phyloP scores from a whole-genome alignment of 2,113 vertebrate species.

The Falcunculus frontatus region DNA sequence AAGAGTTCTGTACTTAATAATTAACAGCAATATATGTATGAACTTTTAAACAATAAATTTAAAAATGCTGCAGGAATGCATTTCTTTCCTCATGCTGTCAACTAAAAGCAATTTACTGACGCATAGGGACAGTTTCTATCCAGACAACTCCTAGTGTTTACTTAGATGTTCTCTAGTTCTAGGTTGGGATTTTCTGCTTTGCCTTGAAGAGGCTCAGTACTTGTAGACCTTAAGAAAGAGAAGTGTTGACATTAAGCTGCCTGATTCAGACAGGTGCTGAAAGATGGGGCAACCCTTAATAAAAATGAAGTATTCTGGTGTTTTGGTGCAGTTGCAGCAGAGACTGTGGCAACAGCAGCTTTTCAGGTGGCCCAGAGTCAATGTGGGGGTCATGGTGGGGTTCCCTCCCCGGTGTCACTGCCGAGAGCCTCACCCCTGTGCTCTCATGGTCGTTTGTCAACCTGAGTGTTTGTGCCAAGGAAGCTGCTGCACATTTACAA shows the following conservation, averaged over 20 bases:
- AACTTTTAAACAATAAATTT: slow-evolving; percentile 33
- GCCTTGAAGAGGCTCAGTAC: neutral
- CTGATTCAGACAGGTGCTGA: neutral
- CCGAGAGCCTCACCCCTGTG: neutral
- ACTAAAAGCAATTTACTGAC: slow-evolving; percentile 20
- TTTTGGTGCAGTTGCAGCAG: neutral
- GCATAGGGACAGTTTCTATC: neutral
- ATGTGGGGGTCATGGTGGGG: neutral
- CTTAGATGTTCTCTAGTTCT: neutral
- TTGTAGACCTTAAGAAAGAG: neutral
- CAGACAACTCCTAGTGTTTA: neutral
- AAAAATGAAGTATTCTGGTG: neutral
- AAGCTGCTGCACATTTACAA: neutral
- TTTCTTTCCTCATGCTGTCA: slow-evolving; percentile 5
- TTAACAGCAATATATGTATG: slow-evolving; percentile 22
- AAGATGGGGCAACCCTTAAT: neutral
- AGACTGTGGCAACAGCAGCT: neutral
- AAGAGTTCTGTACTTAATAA: slow-evolving; percentile 55
- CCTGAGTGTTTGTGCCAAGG: neutral
- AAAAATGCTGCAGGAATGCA: neutral
- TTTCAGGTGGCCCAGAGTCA: neutral
- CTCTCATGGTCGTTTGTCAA: neutral
- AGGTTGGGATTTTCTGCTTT: neutral
- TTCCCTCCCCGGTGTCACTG: rapidly evolving
- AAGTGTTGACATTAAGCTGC: neutral